A percentile compares a stretch with the other conserved stretches of the same genome.
Conservation (phyloP, 2,113 vertebrate species). For the Brachypteracias leptosomus region DNA sequence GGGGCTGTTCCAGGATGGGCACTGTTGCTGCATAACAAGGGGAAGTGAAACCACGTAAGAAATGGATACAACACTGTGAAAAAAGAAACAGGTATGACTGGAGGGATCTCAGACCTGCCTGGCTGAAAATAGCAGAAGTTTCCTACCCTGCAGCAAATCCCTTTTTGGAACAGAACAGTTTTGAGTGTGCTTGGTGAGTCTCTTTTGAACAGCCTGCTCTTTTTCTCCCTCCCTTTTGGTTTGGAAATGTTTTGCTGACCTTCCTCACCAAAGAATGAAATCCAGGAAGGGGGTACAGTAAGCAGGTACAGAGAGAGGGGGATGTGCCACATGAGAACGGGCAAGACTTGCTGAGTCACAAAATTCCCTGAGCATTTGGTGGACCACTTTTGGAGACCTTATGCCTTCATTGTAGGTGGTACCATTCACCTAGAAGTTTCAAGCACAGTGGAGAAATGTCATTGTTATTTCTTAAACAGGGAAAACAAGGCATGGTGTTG, state of each 20-base stretch:
- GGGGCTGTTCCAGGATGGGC: fast-evolving
- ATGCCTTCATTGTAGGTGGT: neutral
- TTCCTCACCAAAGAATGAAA: neutral
- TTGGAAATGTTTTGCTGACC: neutral
- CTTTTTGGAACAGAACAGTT: neutral
- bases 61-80: neutral
- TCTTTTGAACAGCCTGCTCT: neutral
- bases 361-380: neutral
- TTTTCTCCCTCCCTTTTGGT: neutral
- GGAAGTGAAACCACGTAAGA: neutral
- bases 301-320: neutral
- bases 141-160: neutral
- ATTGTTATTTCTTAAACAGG: fast-evolving
- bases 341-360: neutral
- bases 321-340: neutral
- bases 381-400: fast-evolving
- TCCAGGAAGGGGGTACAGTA: neutral
- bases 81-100: neutral
- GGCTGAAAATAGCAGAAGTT: neutral
- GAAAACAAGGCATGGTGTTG: neutral
- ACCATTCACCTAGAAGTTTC: neutral
- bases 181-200: neutral
- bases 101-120: neutral
- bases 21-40: fast-evolving
- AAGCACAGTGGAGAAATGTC: neutral